Evolutionary conservation across 1,140 invertebrate species (phyloP).

Genomic region (Agrypnia vestita): DNA sequence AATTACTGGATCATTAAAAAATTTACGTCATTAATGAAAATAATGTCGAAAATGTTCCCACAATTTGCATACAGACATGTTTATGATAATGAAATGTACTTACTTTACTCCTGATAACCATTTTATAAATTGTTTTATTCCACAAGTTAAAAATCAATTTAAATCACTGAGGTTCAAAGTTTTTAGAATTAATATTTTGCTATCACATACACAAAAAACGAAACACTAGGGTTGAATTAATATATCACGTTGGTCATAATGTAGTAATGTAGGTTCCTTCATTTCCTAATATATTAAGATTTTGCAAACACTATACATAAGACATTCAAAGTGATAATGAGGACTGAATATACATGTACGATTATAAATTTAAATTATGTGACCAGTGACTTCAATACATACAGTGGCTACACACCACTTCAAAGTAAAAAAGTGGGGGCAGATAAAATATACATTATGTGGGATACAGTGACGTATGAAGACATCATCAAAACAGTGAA

Average conservation of each 20-base stretch:
- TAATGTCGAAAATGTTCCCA: no score
- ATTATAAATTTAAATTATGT: slow-evolving; percentile 60
- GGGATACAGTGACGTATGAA: slow-evolving; percentile 44
- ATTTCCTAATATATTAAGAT: slow-evolving; percentile 48
- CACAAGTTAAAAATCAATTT: background rate
- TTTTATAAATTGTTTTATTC: slow-evolving; percentile 37
- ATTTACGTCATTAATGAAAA: no score
- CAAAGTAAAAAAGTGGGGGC: slow-evolving; percentile 23
- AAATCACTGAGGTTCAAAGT: slow-evolving; percentile 14
- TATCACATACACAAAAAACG: slow-evolving; percentile 16
- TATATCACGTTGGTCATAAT: slow-evolving; percentile 37
- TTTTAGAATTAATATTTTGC: background rate
- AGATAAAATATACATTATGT: slow-evolving; percentile 26
- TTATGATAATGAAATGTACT: slow-evolving; percentile 18
- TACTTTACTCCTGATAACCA: slow-evolving; percentile 59
- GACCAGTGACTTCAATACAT: slow-evolving; percentile 49
- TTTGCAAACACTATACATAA: slow-evolving; percentile 44
- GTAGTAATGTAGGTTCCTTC: slow-evolving; percentile 27
- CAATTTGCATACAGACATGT: no score
- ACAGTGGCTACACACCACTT: slow-evolving; percentile 38
- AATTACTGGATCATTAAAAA: no score
- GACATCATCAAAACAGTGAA: slow-evolving; percentile 49
- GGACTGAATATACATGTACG: slow-evolving; percentile 40
- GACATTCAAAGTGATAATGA: slow-evolving; percentile 47
- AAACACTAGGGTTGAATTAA: slow-evolving; percentile 38